Conservation (phyloP, 1,140 invertebrate genomes). For the Bombus picipes region DNA sequence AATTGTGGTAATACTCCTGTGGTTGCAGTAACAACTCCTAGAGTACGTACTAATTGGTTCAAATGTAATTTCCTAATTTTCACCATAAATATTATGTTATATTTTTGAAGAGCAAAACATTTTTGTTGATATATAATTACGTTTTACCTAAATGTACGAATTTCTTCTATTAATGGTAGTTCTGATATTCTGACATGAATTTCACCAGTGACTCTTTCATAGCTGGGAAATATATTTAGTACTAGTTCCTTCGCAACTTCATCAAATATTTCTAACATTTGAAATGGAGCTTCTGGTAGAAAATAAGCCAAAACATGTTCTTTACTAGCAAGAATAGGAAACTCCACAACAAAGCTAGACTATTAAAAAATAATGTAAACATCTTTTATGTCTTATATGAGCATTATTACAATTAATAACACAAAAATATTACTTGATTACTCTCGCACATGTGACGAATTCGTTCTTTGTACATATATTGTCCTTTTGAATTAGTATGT, state of each 20-base stretch:
- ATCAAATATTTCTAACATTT: constrained; percentile 98
- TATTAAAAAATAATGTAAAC: constrained; percentile 74
- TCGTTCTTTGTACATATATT: constrained; percentile 95
- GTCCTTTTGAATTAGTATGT: constrained; percentile 92
- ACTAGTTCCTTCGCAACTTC: constrained; percentile 98
- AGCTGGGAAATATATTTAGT: constrained; percentile 96
- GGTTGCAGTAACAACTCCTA: constrained; percentile 97
- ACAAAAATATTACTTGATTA: constrained; percentile 84
- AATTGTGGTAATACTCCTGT: constrained; percentile 98
- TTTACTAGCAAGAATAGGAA: constrained; percentile 93
- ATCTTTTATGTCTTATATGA: not conserved
- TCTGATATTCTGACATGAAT: constrained; percentile 97
- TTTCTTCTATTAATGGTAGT: constrained; percentile 97
- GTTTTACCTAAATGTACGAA: constrained; percentile 92
- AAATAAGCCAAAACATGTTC: constrained; percentile 98
- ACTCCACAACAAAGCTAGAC: constrained; percentile 96
- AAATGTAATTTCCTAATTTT: constrained; percentile 94
- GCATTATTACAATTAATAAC: too few species aligned
- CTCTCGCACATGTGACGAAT: constrained; percentile 97
- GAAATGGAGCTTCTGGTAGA: constrained; percentile 97
- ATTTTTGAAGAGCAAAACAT: constrained; percentile 11
- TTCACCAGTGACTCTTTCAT: constrained; percentile 95
- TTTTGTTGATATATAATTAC: constrained; percentile 26
- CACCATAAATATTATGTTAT: constrained; percentile 48
- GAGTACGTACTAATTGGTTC: constrained; percentile 96